Base-by-base conservation (phyloP, 2,888 invertebrate genomes). In the Ferdinandea cuprea region DNA sequence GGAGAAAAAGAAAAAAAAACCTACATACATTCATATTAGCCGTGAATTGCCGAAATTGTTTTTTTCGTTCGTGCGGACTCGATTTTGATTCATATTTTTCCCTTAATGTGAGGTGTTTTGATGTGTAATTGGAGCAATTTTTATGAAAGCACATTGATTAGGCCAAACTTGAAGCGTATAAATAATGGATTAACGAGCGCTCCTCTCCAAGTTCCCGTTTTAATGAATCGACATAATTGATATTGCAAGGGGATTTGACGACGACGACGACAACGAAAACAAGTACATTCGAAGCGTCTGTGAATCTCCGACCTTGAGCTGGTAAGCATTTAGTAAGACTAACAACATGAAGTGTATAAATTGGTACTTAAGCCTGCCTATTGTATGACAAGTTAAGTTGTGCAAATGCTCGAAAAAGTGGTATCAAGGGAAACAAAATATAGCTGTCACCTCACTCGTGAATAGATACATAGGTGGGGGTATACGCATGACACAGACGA, bases 91-190 rank as follows among this genome's bases (percentile, higher is more conserved):
- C 61, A 52, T 50, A 37, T 52, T 68, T 79, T 44, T 28, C 59
- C n/a, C 19, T 19, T 11, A 44, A 19, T 56, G 56, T 35, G 58
- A 72, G 35, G 54, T 80, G 68, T 61, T 81, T 61, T 71, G 59
- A 77, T 81, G 71, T 61, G 72, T 83, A 83, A 83, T 83, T 78
- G 77, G 83, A 83, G 78, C 72, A 72, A 42, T 83, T 58, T 81
- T 77, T 44, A 65, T 54, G 69, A 71, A 71, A 68, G 58, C 63
- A 59, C 52, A 72, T 44, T 74, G 68, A 80, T 80, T 74, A 74
- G 74, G 69, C 56, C 56, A 65, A 48, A 44, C 69, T 77, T 74
- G 40, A 54, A 71, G 69, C 54, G 30, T 52, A 58, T 28, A 69
- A 69, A 59, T 76, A 68, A 77, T 69, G 63, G 65, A 76, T 76